Evolutionary conservation across 1,140 invertebrate genomes (phyloP).

Genomic region (Trinorchestia longiramus): DNA sequence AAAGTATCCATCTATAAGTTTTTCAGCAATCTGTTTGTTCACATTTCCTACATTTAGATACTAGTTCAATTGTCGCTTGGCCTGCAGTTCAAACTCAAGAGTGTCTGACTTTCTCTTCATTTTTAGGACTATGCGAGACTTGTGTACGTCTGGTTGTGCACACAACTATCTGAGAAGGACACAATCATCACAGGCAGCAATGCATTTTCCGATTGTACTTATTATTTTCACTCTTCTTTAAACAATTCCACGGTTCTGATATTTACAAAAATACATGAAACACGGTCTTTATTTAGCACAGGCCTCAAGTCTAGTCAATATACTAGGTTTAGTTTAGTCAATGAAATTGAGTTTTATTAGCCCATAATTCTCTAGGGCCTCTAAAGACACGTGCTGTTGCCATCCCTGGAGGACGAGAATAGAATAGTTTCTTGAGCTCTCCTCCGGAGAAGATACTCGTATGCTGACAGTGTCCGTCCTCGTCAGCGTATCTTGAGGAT

Average conservation of each 20-base stretch:
- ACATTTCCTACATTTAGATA: background rate
- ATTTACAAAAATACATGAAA: background rate
- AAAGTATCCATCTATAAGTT: background rate
- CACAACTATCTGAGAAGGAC: background rate
- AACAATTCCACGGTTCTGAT: background rate
- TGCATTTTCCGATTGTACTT: background rate
- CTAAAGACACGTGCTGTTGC: no score
- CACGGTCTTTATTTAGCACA: background rate
- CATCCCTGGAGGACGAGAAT: no score
- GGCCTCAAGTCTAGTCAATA: background rate
- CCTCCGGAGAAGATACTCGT: no score
- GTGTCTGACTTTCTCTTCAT: background rate
- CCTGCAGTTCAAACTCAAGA: background rate
- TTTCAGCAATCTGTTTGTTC: background rate
- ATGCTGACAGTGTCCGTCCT: no score
- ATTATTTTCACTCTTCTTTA: background rate
- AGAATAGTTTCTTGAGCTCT: background rate
- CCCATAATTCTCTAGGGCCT: no score
- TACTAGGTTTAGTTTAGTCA: background rate
- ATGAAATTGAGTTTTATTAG: no score
- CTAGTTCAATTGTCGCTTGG: background rate
- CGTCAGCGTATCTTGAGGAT: no score
- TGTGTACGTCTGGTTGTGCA: background rate
- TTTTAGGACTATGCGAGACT: background rate
- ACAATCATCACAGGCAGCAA: background rate